A percentile compares a stretch with the other conserved stretches of the same genome.
These are phyloP conservation scores for Loripinus fragilis DNA, from an alignment of 2,888 invertebrate genomes.

Conservation along the genomic window DNA sequence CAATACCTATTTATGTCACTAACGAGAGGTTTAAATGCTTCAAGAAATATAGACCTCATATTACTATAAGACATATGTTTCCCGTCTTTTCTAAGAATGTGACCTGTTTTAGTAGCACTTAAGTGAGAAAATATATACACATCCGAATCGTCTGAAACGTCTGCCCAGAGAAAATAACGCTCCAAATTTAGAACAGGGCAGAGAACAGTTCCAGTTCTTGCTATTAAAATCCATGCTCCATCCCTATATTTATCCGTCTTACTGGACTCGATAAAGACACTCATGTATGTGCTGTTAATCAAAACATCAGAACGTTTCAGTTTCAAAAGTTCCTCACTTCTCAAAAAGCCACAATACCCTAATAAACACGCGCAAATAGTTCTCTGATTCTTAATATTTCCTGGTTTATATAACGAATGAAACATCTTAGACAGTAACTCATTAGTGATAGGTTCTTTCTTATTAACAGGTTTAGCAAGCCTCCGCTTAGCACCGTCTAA, in stretches of 20 bases:
- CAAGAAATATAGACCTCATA: conserved; percentile 24
- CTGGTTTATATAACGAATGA: conserved; percentile 14
- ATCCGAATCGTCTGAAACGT: conserved; percentile 19
- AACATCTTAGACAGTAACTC: conserved; percentile 22
- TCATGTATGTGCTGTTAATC: conserved; percentile 25
- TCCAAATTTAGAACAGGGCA: conserved; percentile 37
- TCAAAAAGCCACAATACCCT: conserved; percentile 34
- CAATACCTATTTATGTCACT: conserved; percentile 29
- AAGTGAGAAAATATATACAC: conserved; percentile 25
- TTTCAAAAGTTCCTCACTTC: conserved; percentile 35
- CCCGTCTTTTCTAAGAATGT: conserved; percentile 12
- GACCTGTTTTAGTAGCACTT: conserved; percentile 8
- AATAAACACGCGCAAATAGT: conserved; percentile 31
- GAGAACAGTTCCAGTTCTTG: conserved; percentile 28
- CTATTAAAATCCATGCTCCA: too few species aligned
- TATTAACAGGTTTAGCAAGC: too few species aligned
- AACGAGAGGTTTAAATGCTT: conserved; percentile 31
- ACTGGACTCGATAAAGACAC: conserved; percentile 28
- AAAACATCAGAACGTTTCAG: conserved; percentile 22
- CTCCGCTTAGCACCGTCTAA: too few species aligned
- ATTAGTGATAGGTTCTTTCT: conserved; percentile 38
- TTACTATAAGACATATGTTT: conserved; percentile 36
- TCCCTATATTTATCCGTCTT: too few species aligned
- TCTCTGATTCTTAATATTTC: conserved; percentile 34
- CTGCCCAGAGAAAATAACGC: conserved; percentile 29